phyloP scores from a whole-genome alignment of 2,113 vertebrate genomes.

The Pelecanoides urinatrix region DNA sequence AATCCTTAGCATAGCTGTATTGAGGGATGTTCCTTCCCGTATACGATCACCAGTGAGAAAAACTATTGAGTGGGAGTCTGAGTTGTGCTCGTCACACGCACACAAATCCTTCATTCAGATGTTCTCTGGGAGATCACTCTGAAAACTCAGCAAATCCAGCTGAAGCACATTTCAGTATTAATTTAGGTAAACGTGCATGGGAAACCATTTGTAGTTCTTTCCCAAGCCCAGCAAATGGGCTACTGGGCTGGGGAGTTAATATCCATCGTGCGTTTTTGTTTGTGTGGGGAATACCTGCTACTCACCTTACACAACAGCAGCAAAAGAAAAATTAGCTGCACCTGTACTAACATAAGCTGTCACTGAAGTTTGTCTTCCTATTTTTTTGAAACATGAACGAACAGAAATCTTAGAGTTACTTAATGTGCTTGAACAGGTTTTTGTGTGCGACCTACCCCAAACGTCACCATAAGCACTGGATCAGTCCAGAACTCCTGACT shows the following conservation, averaged over 20 bases:
- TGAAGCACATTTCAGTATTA: not conserved
- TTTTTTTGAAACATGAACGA: not conserved
- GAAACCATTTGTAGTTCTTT: not conserved
- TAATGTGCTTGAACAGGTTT: not conserved
- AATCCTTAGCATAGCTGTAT: not conserved
- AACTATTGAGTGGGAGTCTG: not conserved
- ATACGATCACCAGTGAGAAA: not conserved
- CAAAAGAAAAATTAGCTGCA: not conserved
- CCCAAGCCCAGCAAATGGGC: not conserved
- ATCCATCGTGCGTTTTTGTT: not conserved
- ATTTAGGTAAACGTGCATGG: not conserved
- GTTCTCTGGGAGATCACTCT: not conserved
- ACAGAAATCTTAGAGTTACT: not conserved
- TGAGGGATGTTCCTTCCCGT: not conserved
- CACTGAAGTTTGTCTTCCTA: not conserved
- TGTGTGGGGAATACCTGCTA: not conserved
- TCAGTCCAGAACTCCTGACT: not conserved
- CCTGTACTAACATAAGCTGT: not conserved
- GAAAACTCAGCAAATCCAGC: not conserved
- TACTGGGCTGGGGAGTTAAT: not conserved
- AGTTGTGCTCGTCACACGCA: not conserved
- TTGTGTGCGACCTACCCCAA: not conserved
- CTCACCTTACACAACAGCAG: not conserved
- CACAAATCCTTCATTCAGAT: not conserved
- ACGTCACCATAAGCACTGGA: not conserved